Evolutionary conservation across 2,888 invertebrate genomes (phyloP).

Genomic region (Eupelmus urozonus): DNA sequence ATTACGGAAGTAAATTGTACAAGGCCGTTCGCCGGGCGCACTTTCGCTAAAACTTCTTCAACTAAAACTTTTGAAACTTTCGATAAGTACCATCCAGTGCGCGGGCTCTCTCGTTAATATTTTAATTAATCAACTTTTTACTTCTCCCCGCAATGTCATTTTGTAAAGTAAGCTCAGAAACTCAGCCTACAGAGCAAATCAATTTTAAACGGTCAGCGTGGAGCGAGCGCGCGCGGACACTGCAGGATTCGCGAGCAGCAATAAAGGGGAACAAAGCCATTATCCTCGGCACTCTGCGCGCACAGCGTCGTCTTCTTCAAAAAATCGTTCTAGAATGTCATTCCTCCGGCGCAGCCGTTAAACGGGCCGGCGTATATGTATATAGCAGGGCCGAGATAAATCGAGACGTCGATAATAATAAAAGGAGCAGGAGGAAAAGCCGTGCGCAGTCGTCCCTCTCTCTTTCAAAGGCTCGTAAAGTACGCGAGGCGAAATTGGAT

Average conservation of each 20-base stretch:
- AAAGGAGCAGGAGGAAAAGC: not conserved
- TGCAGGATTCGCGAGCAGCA: not conserved
- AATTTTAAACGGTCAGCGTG: not conserved
- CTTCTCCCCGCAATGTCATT: too few relatives aligned
- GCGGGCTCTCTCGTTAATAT: too few relatives aligned
- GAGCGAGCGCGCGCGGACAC: not conserved
- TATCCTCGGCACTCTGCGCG: not conserved
- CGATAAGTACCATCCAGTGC: too few relatives aligned
- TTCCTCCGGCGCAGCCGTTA: not conserved
- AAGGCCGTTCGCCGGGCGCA: too few relatives aligned
- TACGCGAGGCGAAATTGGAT: slow-evolving; percentile 26
- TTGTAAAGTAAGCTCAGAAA: too few relatives aligned
- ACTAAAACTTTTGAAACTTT: too few relatives aligned
- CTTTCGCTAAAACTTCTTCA: too few relatives aligned
- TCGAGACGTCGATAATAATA: not conserved
- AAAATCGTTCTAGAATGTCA: slow-evolving; percentile 1
- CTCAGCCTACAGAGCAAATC: not conserved
- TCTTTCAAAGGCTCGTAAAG: slow-evolving; percentile 6
- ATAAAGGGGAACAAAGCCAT: slow-evolving; percentile 2
- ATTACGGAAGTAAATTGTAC: too few relatives aligned
- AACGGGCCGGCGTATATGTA: too few relatives aligned
- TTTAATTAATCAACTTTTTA: too few relatives aligned
- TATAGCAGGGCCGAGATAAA: slow-evolving; percentile 2
- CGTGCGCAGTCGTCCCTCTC: not conserved
- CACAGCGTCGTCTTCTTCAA: not conserved